Evolutionary conservation across 2,113 vertebrate genomes (phyloP), one percentile per base, ranked within the genome.

Genomic region (Dasyprocta punctata): DNA sequence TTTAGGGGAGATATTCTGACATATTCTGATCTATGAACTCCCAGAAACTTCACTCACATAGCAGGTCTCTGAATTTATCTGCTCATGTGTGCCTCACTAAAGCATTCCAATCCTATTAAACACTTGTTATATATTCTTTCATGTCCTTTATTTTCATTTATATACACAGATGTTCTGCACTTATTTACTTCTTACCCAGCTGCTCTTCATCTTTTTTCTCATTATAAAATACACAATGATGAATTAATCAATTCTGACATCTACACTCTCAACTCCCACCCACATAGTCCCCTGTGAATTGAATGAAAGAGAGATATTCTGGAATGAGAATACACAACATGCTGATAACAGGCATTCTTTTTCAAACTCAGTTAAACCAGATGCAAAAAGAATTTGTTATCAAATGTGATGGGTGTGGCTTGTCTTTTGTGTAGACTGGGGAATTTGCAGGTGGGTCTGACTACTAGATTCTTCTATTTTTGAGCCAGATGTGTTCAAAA

Each of bases 401-500:
- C 90, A 60, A 94, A 75, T 22, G 5, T 30, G 61, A 96, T 95
- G 95, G 85, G 92, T 84, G 85, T 97, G 95, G 73, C 86, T 95
- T 96, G n/a, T 71, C 88, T 61, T 96, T 94, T 95, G 71, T 90
- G 61, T 85, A 83, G 75, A 85, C 19, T 88, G 73, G 89, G 67
- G 95, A 93, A 90, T 94, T 87, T 97, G 95, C 97, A 97, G 96
- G 95, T 97, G 96, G 71, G 52, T 80, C 82, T 94, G 85, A 92
- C 96, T 95, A 95, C n/a, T 36, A 52, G 82, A 96, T 89, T 97
- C 90, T 91, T 95, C 86, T 94, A 38, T 90, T 89, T 97, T 75
- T 56, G 44, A 94, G 86, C 96, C 97, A 97, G 96, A 97, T 95
- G 96, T 96, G 65, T 52, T 97, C 92, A 93, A 65, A 92, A 94